These are phyloP conservation scores for Hydrolagus affinis DNA, from an alignment of 2,113 vertebrate genomes.

Conservation along the genomic window DNA sequence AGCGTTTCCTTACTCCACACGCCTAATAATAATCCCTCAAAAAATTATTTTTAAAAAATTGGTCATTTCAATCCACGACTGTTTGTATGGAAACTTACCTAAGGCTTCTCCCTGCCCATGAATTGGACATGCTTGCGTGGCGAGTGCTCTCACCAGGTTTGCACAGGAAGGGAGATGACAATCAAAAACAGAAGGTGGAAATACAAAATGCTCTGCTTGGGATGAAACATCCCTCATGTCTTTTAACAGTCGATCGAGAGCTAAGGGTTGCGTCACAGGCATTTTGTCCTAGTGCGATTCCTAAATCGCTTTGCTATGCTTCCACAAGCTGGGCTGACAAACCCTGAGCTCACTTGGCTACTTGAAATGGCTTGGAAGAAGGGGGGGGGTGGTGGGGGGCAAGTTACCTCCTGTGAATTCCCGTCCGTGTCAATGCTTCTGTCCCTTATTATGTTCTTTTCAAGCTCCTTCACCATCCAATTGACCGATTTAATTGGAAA, in stretches of 20 bases:
- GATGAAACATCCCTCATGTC: neutral
- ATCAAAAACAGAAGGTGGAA: too few species aligned
- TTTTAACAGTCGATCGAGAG: constrained; percentile 11
- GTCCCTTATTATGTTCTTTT: neutral
- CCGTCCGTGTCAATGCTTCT: neutral
- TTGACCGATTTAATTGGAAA: neutral
- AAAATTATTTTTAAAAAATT: too few species aligned
- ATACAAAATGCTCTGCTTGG: too few species aligned
- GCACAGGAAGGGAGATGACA: too few species aligned
- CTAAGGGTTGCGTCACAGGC: neutral
- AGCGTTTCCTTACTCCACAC: too few species aligned
- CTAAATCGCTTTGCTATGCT: neutral
- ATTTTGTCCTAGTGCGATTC: neutral
- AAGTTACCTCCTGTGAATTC: neutral
- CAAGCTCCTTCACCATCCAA: neutral
- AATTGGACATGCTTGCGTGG: too few species aligned
- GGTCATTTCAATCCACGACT: too few species aligned
- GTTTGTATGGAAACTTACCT: too few species aligned
- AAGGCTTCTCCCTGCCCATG: too few species aligned
- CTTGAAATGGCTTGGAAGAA: neutral
- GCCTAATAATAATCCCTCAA: too few species aligned
- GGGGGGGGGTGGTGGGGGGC: too few species aligned
- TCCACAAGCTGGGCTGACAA: neutral
- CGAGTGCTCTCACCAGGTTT: too few species aligned
- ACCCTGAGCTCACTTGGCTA: neutral